Base-by-base conservation (phyloP, 2,888 invertebrate species). In the Drosophila vallismaia region DNA sequence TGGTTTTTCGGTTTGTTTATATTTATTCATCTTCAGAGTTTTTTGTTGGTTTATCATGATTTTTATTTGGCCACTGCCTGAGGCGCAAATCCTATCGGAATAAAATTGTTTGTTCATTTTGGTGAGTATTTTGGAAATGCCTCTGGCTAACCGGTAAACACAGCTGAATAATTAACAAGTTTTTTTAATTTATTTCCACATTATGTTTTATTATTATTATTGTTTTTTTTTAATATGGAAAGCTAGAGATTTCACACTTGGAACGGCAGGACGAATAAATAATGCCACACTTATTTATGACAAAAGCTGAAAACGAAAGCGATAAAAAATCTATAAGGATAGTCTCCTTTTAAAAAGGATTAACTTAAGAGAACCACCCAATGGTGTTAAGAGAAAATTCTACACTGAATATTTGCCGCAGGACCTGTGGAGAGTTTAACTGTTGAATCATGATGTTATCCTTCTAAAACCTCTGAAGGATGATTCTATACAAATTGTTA, bases 251-350 rank as follows among this genome's bases (percentile, higher is more conserved):
- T 48, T 48, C 52, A 58, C 52, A 24, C 40, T 42, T 44, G 19
- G 42, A 40, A 45, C 10, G 33, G 46, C 49, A 67, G 54, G 68
- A 58, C 59, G 50, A 46, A 44, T 54, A 54, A 58, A 57, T 66
- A 83, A 76, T 72, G 52, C 51, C 44, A 40, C 53, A 62, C 54
- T 62, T 51, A 55, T 52, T 33, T 50, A 33, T 62, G 77, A 86
- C 78, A 85, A 80, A 67, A 75, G 79, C 73, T 73, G 86, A 90
- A 89, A 89, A 75, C 62, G 89, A 89, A 89, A 89, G 89, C 89
- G 62, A 53, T 64, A 79, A 31, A 60, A 69, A 48, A 33, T 26
- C 51, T 45, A 29, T 66, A 19, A 19, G 19, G 19, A 19, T 19
- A 19, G 1, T 19, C 19, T 19, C 28, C 5, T 28, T 6, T 28